Conservation (phyloP, 2,888 invertebrate species). For the Sabellastarte sp. region DNA sequence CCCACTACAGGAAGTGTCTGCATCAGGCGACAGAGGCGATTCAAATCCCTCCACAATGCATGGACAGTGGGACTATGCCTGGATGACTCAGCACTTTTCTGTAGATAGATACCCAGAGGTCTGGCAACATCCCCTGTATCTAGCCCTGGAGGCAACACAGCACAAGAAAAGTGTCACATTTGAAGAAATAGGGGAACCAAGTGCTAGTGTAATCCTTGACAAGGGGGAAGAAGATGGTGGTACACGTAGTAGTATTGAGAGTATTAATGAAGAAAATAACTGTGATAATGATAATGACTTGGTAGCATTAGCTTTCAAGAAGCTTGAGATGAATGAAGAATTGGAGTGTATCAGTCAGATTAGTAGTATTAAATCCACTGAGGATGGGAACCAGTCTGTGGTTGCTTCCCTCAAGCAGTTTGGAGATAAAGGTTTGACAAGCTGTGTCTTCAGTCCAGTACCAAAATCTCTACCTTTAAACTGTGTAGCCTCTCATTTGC, state of each 20-base stretch:
- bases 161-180: background rate
- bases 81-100: constrained; percentile 46
- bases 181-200: background rate
- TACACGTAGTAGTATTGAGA: too few species aligned
- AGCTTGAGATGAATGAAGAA: too few species aligned
- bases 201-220: background rate
- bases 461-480: constrained; percentile 39
- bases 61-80: constrained; percentile 33
- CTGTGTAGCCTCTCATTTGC: constrained; percentile 47
- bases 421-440: too few species aligned
- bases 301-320: background rate
- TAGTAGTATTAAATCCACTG: too few species aligned
- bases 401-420: constrained; percentile 4
- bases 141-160: constrained; percentile 13
- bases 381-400: background rate
- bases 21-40: too few species aligned
- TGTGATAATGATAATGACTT: background rate
- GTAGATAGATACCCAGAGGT: constrained; percentile 39
- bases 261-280: too few species aligned
- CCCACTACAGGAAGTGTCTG: too few species aligned
- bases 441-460: constrained; percentile 19
- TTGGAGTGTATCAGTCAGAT: too few species aligned
- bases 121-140: constrained; percentile 42
- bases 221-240: background rate
- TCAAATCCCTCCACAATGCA: too few species aligned